phyloP scores from a whole-genome alignment of 1,140 invertebrate species.

The Ceratoteleas bidentatus region DNA sequence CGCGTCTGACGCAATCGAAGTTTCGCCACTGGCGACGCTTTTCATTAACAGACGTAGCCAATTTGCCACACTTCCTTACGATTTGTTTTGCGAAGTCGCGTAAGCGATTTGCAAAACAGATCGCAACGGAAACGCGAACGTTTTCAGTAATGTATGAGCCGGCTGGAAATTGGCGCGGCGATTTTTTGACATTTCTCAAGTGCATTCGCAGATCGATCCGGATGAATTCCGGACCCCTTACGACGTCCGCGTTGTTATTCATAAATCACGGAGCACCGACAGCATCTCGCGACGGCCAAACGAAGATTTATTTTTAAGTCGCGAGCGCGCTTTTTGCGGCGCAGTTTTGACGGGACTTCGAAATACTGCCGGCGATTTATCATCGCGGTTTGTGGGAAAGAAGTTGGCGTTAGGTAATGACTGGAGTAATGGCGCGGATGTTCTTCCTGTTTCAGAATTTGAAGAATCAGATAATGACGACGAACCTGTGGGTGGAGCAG shows the following conservation, averaged over 20 bases:
- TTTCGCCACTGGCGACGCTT: too few species aligned
- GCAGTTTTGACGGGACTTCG: background rate
- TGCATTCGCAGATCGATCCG: constrained; percentile 30
- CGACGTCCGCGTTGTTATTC: constrained; percentile 41
- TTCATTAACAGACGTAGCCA: too few species aligned
- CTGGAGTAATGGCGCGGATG: background rate
- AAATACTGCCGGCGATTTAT: background rate
- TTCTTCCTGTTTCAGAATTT: constrained; percentile 87
- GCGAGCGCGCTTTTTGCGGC: background rate
- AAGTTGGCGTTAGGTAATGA: too few species aligned
- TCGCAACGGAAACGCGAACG: too few species aligned
- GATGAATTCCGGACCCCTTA: constrained; percentile 36
- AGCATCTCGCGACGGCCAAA: constrained; percentile 13
- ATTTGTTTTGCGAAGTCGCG: background rate
- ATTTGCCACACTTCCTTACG: too few species aligned
- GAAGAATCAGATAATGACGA: constrained; percentile 95
- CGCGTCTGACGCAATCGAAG: too few species aligned
- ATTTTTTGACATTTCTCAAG: constrained; percentile 34
- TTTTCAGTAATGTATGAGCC: constrained; percentile 7
- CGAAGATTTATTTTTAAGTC: constrained; percentile 37
- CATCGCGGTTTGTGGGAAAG: too few species aligned
- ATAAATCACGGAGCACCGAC: constrained; percentile 34
- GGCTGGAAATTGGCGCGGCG: background rate
- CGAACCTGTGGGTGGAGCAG: constrained; percentile 96
- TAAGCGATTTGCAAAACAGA: too few species aligned